Evolutionary conservation across 2,888 invertebrate genomes (phyloP).

Genomic region (Podotricha telesiphe): DNA sequence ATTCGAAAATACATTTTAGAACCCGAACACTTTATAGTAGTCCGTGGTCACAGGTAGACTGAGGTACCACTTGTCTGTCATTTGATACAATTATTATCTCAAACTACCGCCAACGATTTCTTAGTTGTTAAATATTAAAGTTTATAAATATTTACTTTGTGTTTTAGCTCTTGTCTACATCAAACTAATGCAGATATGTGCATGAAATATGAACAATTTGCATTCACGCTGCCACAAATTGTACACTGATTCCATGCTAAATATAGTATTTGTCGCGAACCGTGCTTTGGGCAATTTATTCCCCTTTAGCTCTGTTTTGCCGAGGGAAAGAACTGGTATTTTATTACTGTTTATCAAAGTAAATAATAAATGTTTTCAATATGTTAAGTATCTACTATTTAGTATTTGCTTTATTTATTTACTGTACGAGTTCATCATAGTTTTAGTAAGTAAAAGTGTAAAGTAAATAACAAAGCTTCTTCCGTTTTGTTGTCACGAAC

Average conservation of each 20-base stretch:
- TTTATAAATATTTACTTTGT: conserved; percentile 2
- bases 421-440: no score
- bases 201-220: background rate
- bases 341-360: background rate
- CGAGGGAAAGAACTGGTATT: conserved; percentile 5
- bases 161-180: background rate
- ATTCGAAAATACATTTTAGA: no score
- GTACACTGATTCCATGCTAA: conserved; percentile 67
- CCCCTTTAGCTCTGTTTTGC: conserved; percentile 26
- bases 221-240: conserved; percentile 61
- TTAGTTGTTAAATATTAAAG: no score
- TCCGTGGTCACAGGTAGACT: no score
- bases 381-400: background rate
- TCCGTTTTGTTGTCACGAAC: background rate
- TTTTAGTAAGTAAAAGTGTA: background rate
- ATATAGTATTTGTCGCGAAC: conserved; percentile 58
- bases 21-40: no score
- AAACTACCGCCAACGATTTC: no score
- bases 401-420: no score
- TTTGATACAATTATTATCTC: no score
- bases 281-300: conserved; percentile 23
- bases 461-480: background rate
- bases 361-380: conserved; percentile 6
- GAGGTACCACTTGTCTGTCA: no score
- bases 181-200: background rate